These are phyloP conservation scores for Arge pagana DNA, from an alignment of 2,888 invertebrate species.

Conservation along the genomic window DNA sequence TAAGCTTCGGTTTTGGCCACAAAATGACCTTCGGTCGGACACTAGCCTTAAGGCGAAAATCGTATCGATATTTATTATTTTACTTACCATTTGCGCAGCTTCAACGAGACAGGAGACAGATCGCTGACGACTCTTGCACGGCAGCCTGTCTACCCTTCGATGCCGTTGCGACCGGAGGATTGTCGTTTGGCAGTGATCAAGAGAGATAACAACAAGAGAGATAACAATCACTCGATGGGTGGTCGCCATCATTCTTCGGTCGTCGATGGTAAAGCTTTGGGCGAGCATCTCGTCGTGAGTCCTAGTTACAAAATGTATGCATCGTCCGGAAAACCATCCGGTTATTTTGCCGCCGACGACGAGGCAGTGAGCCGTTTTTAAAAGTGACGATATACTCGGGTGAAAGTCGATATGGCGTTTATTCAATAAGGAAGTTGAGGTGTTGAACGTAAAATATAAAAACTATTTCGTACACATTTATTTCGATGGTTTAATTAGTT, in stretches of 20 bases:
- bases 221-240: slow-evolving; percentile 35
- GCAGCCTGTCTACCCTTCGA: slow-evolving; percentile 55
- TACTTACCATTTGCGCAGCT: slow-evolving; percentile 40
- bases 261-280: slow-evolving; percentile 47
- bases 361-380: slow-evolving; percentile 55
- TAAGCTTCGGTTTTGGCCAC: too few relatives aligned
- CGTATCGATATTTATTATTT: slow-evolving; percentile 4
- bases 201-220: slow-evolving; percentile 43
- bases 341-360: slow-evolving; percentile 53
- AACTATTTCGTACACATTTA: too few relatives aligned
- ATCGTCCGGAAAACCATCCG: slow-evolving; percentile 47
- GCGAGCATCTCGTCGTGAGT: slow-evolving; percentile 42
- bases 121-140: slow-evolving; percentile 52
- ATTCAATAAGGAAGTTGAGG: too few relatives aligned
- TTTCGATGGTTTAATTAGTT: too few relatives aligned
- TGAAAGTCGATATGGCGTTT: too few relatives aligned
- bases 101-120: slow-evolving; percentile 56
- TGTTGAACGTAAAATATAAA: too few relatives aligned
- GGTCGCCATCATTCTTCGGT: slow-evolving; percentile 51
- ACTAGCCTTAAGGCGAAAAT: not conserved
- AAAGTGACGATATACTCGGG: too few relatives aligned
- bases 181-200: slow-evolving; percentile 50
- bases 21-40: not conserved
- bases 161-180: slow-evolving; percentile 53
- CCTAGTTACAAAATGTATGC: slow-evolving; percentile 55